Base-by-base conservation (phyloP, 2,113 vertebrate genomes). In the Puma concolor region DNA sequence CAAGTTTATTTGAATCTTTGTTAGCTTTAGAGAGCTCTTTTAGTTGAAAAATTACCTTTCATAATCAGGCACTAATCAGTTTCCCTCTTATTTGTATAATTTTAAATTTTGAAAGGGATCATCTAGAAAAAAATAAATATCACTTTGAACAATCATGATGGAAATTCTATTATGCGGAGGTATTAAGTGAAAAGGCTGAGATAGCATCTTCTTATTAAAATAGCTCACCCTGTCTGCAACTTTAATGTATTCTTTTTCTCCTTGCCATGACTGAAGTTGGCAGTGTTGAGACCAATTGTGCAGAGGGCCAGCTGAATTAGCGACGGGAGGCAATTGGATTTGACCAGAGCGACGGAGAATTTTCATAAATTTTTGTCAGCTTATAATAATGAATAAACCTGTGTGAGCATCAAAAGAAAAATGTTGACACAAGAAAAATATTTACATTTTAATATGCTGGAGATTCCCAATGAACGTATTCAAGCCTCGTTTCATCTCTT, bases 381-480 rank as follows among this genome's bases (percentile, higher is more conserved):
- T 97, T 36, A 69, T 93, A 95, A 94, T 94, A 96, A 63, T 57
- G 33, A 97, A 64, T 87, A 97, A 94, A 60, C 17, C 5, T 95
- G 4, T 80, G 1, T 74, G 84, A 92, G 63, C 19, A 60, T 86
- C 88, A 91, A 83, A 97, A 96, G 67, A 91, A 85, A 94, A 96
- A 52, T 95, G 92, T 86, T 48, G 50, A 95, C 93, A 88, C 77
- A 89, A 97, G 94, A 92, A 93, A 96, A 96, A 97, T 96, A 93
- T 95, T 98, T 97, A 69, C 71, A 96, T 97, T 80, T 97, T 95
- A 29, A 89, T 91, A 57, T 92, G 63, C 64, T 94, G 7, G 72
- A 96, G 96, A 97, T 79, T 72, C n/a, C 38, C 44, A 76, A 12
- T 85, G 85, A 97, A 95, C 85, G 96, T 96, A 95, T 95, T 97